Base-by-base conservation (phyloP, 2,113 vertebrate species). In the Recurvirostra avosetta region DNA sequence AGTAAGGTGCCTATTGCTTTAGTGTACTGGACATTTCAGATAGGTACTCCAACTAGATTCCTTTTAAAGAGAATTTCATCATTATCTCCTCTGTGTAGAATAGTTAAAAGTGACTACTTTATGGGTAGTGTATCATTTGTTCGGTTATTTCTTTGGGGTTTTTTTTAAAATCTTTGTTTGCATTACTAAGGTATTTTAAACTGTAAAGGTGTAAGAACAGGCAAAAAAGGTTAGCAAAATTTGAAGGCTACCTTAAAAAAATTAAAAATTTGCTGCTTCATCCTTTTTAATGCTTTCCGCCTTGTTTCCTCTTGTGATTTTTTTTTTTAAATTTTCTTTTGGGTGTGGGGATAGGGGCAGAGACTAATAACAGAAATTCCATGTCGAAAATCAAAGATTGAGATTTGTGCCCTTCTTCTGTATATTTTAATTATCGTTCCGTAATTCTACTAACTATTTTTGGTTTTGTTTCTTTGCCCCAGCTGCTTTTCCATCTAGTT, bases 71-170 rank as follows among this genome's bases (percentile, higher is more conserved):
- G 25, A 6, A n/a, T 53, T 65, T 27, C 2, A 0, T 58, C 9
- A 4, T 34, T 71, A 27, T 55, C 43, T 63, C 25, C 58, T 5
- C 43, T 0, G 0, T 77, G 45, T 65, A 45, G 40, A 32, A 27
- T 23, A 63, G 16, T 63, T 58, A 21, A 38, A 30, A n/a, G 52
- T 50, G 68, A 53, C 2, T 53, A 21, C 9, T 4, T 53, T 34
- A 14, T 32, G 18, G 59, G 8, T 50, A 40, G 8, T 0, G 2
- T 49, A 27, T 62, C 0, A 7, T 23, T 43, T 38, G 5, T 47
- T 66, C 9, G 34, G 8, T 16, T 58, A 14, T 12, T 38, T 27
- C 23, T 62, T 38, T 38, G 9, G 38, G 38, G 8, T 6, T 38
- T 38, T 17, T 16, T 18, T 72, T 49, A 15, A 43, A 9, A 36